These are phyloP conservation scores for Drosophila eugracilis DNA, from an alignment of 1,140 invertebrate genomes.

Conservation along the genomic window DNA sequence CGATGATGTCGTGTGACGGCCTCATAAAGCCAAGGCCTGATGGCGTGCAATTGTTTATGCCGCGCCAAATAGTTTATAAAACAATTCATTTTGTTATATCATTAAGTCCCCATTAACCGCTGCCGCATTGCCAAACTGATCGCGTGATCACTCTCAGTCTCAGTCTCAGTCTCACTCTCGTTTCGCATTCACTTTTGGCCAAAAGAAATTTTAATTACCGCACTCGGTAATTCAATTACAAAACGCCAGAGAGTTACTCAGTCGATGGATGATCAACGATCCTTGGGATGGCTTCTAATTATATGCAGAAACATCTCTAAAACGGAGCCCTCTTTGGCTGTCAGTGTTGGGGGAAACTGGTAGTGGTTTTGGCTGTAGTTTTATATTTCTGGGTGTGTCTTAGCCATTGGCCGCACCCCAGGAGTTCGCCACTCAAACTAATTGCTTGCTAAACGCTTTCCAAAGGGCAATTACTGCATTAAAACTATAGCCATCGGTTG, in stretches of 20 bases:
- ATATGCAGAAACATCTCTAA: slow-evolving; percentile 24
- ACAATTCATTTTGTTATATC: slow-evolving; percentile 78
- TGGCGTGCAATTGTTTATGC: slow-evolving; percentile 66
- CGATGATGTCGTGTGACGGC: slow-evolving; percentile 40
- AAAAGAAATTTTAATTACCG: slow-evolving; percentile 61
- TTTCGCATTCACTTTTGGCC: slow-evolving; percentile 37
- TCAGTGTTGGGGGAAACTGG: background rate
- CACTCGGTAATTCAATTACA: slow-evolving; percentile 71
- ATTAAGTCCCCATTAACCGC: slow-evolving; percentile 42
- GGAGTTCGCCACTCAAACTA: slow-evolving; percentile 64
- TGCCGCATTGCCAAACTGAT: slow-evolving; percentile 44
- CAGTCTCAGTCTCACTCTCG: slow-evolving; percentile 18
- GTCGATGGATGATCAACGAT: slow-evolving; percentile 27
- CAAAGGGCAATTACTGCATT: slow-evolving; percentile 74
- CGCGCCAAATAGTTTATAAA: slow-evolving; percentile 70
- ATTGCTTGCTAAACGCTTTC: slow-evolving; percentile 73
- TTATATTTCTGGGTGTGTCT: slow-evolving; percentile 22
- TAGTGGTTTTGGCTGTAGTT: slow-evolving; percentile 1
- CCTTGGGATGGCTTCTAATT: slow-evolving; percentile 32
- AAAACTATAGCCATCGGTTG: slow-evolving; percentile 59
- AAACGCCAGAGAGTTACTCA: slow-evolving; percentile 34
- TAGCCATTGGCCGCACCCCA: slow-evolving; percentile 52
- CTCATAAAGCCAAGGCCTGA: slow-evolving; percentile 33
- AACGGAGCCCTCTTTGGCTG: background rate
- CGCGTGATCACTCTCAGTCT: slow-evolving; percentile 54